These are phyloP conservation scores for Garra rufa DNA, from an alignment of 2,113 vertebrate genomes.

Conservation along the genomic window DNA sequence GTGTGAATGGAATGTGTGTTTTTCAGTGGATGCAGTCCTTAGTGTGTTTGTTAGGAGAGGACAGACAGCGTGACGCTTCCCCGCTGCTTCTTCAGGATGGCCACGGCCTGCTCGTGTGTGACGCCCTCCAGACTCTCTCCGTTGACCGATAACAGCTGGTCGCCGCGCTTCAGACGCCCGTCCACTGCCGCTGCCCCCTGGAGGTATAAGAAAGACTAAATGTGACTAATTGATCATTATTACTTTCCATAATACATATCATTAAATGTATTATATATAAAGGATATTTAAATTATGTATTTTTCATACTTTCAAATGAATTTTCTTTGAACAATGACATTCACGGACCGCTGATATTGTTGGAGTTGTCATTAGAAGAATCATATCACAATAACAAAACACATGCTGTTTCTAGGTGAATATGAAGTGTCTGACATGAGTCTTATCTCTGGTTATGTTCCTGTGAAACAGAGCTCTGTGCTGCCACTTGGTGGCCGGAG, in stretches of 20 bases:
- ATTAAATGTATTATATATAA: background rate
- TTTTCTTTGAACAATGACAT: background rate
- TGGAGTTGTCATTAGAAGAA: background rate
- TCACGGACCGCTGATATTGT: background rate
- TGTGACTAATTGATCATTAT: too few relatives aligned
- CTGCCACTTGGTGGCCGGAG: slow-evolving; percentile 29
- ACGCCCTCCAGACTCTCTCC: slow-evolving; percentile 87
- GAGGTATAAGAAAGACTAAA: background rate
- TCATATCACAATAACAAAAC: background rate
- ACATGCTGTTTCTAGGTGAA: background rate
- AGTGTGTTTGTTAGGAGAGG: slow-evolving; percentile 77
- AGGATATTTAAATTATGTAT: background rate
- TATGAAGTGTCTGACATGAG: background rate
- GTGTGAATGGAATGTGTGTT: slow-evolving; percentile 4
- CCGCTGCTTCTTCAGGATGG: slow-evolving; percentile 86
- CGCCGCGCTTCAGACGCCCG: slow-evolving; percentile 86
- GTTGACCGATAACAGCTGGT: slow-evolving; percentile 91
- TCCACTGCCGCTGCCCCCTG: slow-evolving; percentile 92
- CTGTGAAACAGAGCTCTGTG: slow-evolving; percentile 2
- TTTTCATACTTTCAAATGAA: background rate
- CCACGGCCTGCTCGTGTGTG: slow-evolving; percentile 91
- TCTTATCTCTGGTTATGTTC: slow-evolving; percentile 4
- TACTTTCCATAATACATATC: background rate
- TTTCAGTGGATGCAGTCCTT: slow-evolving; percentile 5
- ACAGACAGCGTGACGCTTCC: slow-evolving; percentile 83